Conservation (phyloP, 1,140 invertebrate species). For the Octopus sinensis region DNA sequence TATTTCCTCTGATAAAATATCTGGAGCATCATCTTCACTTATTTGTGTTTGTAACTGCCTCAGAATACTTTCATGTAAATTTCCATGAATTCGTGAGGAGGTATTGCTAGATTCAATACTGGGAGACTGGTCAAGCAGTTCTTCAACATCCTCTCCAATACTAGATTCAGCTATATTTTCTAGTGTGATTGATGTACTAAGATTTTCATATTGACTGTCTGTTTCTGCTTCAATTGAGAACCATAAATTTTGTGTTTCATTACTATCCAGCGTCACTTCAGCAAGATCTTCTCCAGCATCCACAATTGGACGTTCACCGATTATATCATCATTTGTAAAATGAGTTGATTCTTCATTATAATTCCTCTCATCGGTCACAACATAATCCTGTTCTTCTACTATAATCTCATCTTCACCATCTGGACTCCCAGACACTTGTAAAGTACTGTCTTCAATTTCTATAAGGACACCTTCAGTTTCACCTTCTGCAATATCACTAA, state of each 20-base stretch:
- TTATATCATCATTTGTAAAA: background rate
- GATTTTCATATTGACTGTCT: background rate
- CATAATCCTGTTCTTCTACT: background rate
- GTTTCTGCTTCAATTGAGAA: background rate
- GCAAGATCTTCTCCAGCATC: constrained; percentile 9
- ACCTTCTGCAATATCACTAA: background rate
- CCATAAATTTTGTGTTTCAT: background rate
- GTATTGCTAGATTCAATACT: background rate
- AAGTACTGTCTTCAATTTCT: background rate
- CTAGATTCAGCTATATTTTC: background rate
- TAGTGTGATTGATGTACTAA: background rate
- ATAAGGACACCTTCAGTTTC: background rate
- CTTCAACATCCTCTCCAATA: constrained; percentile 6
- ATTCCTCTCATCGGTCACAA: background rate
- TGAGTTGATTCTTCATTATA: background rate
- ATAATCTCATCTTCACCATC: background rate
- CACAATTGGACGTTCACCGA: constrained; percentile 7
- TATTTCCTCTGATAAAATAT: background rate
- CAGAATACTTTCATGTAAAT: background rate
- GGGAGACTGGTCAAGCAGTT: background rate
- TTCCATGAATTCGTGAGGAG: background rate
- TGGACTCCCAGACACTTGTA: background rate
- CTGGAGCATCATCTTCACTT: background rate
- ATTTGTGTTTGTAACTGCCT: background rate
- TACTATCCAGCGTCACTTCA: background rate